phyloP scores from a whole-genome alignment of 2,113 vertebrate genomes.

The Australoheros scitulus region DNA sequence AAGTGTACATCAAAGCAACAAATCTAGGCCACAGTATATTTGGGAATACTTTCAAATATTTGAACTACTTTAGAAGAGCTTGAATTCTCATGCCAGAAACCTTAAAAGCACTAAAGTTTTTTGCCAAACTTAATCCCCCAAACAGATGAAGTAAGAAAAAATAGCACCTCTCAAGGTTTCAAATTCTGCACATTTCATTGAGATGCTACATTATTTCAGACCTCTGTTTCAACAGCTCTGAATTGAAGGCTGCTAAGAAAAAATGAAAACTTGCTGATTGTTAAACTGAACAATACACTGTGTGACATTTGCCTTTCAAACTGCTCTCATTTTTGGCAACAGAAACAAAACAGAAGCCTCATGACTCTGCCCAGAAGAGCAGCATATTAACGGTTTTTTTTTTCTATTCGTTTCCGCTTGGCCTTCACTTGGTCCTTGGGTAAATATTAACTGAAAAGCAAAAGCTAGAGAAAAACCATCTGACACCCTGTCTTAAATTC shows the following conservation, averaged over 20 bases:
- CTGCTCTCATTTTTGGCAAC: conserved; percentile 55
- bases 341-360: conserved; percentile 48
- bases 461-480: background rate
- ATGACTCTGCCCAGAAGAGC: conserved; percentile 41
- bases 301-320: conserved; percentile 53
- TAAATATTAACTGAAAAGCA: conserved; percentile 23
- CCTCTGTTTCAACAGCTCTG: background rate
- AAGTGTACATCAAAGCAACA: conserved; percentile 44
- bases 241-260: conserved; percentile 25
- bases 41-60: conserved; percentile 36
- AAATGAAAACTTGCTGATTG: background rate
- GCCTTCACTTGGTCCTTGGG: conserved; percentile 41
- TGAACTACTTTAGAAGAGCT: conserved; percentile 23
- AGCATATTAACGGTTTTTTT: conserved; percentile 57
- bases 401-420: conserved; percentile 51
- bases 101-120: conserved; percentile 12
- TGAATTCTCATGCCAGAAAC: background rate
- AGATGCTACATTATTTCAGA: conserved; percentile 1
- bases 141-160: conserved; percentile 6
- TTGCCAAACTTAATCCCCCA: background rate
- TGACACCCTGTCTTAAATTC: background rate
- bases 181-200: conserved; percentile 5
- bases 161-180: background rate
- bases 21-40: conserved; percentile 46
- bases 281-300: conserved; percentile 44